These are phyloP conservation scores for Plusia festucae DNA, from an alignment of 2,888 invertebrate genomes.

Conservation along the genomic window DNA sequence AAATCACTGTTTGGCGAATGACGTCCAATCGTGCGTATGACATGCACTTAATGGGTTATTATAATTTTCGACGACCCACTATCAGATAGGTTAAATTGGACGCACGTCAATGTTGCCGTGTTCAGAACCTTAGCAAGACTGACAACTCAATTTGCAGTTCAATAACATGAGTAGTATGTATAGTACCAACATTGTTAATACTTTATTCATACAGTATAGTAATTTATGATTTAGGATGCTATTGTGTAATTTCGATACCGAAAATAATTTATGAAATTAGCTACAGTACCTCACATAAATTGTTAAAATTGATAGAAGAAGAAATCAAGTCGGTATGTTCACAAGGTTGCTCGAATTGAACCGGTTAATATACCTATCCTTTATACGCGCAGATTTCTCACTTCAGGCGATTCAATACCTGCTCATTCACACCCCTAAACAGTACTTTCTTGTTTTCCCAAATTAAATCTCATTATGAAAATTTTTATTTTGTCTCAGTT, in stretches of 20 bases:
- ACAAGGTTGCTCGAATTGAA: too few relatives aligned
- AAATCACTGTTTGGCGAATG: constrained; percentile 71
- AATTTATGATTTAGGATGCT: too few relatives aligned
- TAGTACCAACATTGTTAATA: too few relatives aligned
- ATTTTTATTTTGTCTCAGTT: constrained; percentile 21
- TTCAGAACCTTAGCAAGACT: constrained; percentile 29
- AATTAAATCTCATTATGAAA: neutral
- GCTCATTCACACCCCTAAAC: neutral
- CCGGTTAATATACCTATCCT: too few relatives aligned
- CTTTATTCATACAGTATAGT: too few relatives aligned
- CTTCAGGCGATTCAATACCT: too few relatives aligned
- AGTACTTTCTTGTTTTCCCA: neutral
- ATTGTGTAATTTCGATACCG: too few relatives aligned
- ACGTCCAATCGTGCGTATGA: constrained; percentile 82
- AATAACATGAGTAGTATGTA: constrained; percentile 20
- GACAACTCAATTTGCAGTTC: constrained; percentile 52
- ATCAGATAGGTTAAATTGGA: constrained; percentile 72
- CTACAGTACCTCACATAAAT: too few relatives aligned
- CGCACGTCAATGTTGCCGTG: constrained; percentile 46
- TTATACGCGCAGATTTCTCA: neutral
- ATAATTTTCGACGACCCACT: constrained; percentile 74
- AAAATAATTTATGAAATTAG: too few relatives aligned
- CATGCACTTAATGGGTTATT: constrained; percentile 83
- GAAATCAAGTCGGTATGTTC: too few relatives aligned
- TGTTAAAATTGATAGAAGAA: too few relatives aligned